Evolutionary conservation across 2,888 invertebrate species (phyloP).

Genomic region (Machimus rusticus): DNA sequence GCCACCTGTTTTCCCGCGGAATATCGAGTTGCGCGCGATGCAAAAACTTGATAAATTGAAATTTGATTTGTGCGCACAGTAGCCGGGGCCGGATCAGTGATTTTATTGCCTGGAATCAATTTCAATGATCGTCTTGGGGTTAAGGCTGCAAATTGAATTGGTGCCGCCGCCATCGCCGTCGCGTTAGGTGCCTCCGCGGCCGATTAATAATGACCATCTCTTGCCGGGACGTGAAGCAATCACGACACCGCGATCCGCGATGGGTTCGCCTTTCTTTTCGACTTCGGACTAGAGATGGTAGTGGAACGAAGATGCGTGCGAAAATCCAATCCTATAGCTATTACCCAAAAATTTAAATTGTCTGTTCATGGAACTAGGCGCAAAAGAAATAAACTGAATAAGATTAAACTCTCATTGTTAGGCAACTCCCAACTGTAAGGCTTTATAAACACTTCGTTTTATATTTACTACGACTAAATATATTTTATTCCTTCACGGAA

Average conservation of each 20-base stretch:
- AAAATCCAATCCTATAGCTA: slow-evolving; percentile 3
- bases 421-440: not conserved
- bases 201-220: slow-evolving; percentile 28
- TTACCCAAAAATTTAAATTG: not conserved
- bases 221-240: slow-evolving; percentile 13
- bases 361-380: not conserved
- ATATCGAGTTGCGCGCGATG: not conserved
- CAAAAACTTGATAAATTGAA: slow-evolving; percentile 41
- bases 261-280: not conserved
- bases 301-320: not conserved
- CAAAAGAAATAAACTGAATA: not conserved
- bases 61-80: slow-evolving; percentile 40
- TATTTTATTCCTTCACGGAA: not conserved
- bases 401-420: not conserved
- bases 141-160: slow-evolving; percentile 20
- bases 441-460: not conserved
- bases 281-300: not conserved
- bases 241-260: not conserved
- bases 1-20: not conserved
- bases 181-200: not conserved
- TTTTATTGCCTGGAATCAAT: slow-evolving; percentile 34
- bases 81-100: slow-evolving; percentile 19
- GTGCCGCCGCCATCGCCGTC: not conserved
- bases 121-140: slow-evolving; percentile 27
- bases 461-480: not conserved